These are phyloP conservation scores for Dendrolimus kikuchii DNA, from an alignment of 1,140 invertebrate species.

Conservation along the genomic window DNA sequence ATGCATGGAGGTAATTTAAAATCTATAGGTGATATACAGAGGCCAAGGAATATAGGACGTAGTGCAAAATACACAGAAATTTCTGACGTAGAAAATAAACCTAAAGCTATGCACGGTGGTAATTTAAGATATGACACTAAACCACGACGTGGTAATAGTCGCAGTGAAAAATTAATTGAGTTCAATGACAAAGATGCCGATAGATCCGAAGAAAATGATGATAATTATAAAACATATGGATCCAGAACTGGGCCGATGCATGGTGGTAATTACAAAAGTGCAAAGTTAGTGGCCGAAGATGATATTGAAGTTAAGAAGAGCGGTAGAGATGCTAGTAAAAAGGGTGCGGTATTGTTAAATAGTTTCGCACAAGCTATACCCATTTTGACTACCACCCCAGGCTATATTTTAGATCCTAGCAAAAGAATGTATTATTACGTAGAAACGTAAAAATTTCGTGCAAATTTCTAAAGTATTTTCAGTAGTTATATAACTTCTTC, in stretches of 20 bases:
- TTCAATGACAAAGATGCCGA: conserved; percentile 29
- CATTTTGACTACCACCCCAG: conserved; percentile 42
- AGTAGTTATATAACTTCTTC: too few species aligned
- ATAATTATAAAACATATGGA: conserved; percentile 21
- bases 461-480: too few species aligned
- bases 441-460: conserved; percentile 30
- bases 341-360: conserved; percentile 38
- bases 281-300: conserved; percentile 28
- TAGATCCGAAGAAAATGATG: conserved; percentile 10
- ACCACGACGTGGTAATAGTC: conserved; percentile 15
- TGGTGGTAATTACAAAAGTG: conserved; percentile 55
- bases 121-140: conserved; percentile 31
- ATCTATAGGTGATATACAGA: conserved; percentile 20
- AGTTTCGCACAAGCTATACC: conserved; percentile 45
- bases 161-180: conserved; percentile 47
- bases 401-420: conserved; percentile 56
- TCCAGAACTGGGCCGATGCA: conserved; percentile 31
- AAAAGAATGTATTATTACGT: conserved; percentile 66
- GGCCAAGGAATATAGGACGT: conserved; percentile 17
- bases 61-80: conserved; percentile 37
- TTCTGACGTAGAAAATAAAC: conserved; percentile 18
- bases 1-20: conserved; percentile 29
- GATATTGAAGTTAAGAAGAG: conserved; percentile 14
- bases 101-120: conserved; percentile 29
- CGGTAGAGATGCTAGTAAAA: conserved; percentile 17